Evolutionary conservation across 1,140 invertebrate genomes (phyloP).

Genomic region (Lysiphlebus fabarum): DNA sequence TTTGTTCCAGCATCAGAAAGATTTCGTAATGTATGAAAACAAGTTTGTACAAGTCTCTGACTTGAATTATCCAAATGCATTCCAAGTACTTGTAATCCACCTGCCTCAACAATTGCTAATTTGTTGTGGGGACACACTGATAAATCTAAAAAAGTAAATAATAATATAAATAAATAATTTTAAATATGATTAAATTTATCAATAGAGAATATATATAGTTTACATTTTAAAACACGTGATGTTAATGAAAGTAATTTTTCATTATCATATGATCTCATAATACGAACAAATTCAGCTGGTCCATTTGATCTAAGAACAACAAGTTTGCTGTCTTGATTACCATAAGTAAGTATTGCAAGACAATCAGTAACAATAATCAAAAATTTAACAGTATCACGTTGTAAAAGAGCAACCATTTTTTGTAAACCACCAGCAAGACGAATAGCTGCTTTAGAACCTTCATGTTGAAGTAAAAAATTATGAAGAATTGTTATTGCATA

Average conservation of each 20-base stretch:
- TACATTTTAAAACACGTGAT: slow-evolving; percentile 89
- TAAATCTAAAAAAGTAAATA: slow-evolving; percentile 63
- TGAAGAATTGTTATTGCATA: slow-evolving; percentile 98
- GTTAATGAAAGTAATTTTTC: slow-evolving; percentile 99
- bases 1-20: slow-evolving; percentile 97
- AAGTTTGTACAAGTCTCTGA: slow-evolving; percentile 91
- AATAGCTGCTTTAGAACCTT: slow-evolving; percentile 97
- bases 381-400: slow-evolving; percentile 96
- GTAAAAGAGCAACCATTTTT: slow-evolving; percentile 95
- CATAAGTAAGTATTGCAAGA: slow-evolving; percentile 95
- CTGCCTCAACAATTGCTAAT: slow-evolving; percentile 93
- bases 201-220: slow-evolving; percentile 27
- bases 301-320: slow-evolving; percentile 96
- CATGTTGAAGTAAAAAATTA: slow-evolving; percentile 94
- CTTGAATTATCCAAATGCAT: slow-evolving; percentile 92
- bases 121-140: slow-evolving; percentile 98
- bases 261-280: slow-evolving; percentile 96
- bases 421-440: slow-evolving; percentile 93
- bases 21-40: slow-evolving; percentile 95
- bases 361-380: slow-evolving; percentile 98
- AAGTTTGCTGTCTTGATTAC: slow-evolving; percentile 97
- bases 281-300: slow-evolving; percentile 92
- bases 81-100: slow-evolving; percentile 95
- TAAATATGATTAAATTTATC: slow-evolving; percentile 14
- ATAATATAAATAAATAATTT: not conserved